These are phyloP conservation scores for Reticulitermes speratus DNA, from an alignment of 1,140 invertebrate species.

Conservation along the genomic window DNA sequence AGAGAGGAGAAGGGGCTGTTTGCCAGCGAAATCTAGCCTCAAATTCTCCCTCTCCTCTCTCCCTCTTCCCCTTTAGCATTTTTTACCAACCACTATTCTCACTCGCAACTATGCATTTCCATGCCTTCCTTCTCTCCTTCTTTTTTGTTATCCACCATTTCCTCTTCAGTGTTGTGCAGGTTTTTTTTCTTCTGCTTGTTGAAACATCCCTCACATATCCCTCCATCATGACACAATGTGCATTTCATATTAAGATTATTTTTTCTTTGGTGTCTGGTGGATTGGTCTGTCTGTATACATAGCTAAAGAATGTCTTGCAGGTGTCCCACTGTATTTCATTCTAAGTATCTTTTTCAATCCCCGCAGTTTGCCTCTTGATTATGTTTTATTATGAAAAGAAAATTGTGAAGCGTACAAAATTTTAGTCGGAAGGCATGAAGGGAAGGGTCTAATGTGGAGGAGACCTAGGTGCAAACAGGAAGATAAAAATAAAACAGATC, in stretches of 20 bases:
- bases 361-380: background rate
- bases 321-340: background rate
- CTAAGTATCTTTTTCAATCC: background rate
- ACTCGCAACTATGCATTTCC: background rate
- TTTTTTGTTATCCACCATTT: background rate
- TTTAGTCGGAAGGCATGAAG: too few species aligned
- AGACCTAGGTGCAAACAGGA: too few species aligned
- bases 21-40: constrained; percentile 2
- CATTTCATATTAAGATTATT: constrained; percentile 16
- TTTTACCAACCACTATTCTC: constrained; percentile 7
- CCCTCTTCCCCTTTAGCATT: background rate
- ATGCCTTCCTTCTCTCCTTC: background rate
- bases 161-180: background rate
- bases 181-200: constrained; percentile 2
- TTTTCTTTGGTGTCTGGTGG: background rate
- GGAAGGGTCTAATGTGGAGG: too few species aligned
- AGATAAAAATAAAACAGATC: too few species aligned
- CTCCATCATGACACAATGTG: constrained; percentile 18
- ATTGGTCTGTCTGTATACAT: constrained; percentile 1
- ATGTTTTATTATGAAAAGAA: background rate
- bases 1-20: background rate
- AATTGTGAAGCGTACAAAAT: background rate
- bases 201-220: constrained; percentile 5
- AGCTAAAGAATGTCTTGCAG: constrained; percentile 1
- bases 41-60: background rate